phyloP scores from a whole-genome alignment of 2,888 invertebrate genomes.

The Dexiosoma caninum region DNA sequence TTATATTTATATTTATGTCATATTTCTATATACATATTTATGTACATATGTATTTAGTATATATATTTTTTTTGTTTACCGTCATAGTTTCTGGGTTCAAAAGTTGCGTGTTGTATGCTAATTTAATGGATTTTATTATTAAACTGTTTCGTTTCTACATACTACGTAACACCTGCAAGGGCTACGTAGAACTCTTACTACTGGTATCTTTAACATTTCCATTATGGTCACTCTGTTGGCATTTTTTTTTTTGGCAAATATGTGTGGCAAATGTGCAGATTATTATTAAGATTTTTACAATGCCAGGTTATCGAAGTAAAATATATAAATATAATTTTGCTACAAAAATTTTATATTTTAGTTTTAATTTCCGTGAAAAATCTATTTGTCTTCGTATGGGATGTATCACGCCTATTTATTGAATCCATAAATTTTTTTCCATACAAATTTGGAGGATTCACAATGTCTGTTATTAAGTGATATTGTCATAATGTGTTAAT shows the following conservation, averaged over 20 bases:
- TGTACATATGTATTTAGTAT: too few relatives aligned
- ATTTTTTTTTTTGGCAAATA: neutral
- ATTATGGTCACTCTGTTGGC: neutral
- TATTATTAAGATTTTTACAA: neutral
- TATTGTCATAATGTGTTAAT: too few relatives aligned
- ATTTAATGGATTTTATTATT: constrained; percentile 44
- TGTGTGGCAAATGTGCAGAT: neutral
- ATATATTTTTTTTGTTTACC: neutral
- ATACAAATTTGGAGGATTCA: too few relatives aligned
- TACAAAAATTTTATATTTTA: too few relatives aligned
- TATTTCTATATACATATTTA: neutral
- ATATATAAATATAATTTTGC: too few relatives aligned
- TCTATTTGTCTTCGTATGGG: too few relatives aligned
- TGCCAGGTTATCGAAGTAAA: too few relatives aligned
- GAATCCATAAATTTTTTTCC: too few relatives aligned
- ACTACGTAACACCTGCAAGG: constrained; percentile 47
- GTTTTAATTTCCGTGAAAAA: too few relatives aligned
- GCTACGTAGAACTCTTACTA: neutral
- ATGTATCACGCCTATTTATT: too few relatives aligned
- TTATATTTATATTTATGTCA: constrained; percentile 15
- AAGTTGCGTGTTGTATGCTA: constrained; percentile 59
- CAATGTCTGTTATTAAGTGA: too few relatives aligned
- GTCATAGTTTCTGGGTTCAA: constrained; percentile 34
- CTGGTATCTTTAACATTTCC: too few relatives aligned
- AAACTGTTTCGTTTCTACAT: constrained; percentile 16